These are phyloP conservation scores for Eulithis prunata DNA, from an alignment of 2,888 invertebrate species.

Conservation along the genomic window DNA sequence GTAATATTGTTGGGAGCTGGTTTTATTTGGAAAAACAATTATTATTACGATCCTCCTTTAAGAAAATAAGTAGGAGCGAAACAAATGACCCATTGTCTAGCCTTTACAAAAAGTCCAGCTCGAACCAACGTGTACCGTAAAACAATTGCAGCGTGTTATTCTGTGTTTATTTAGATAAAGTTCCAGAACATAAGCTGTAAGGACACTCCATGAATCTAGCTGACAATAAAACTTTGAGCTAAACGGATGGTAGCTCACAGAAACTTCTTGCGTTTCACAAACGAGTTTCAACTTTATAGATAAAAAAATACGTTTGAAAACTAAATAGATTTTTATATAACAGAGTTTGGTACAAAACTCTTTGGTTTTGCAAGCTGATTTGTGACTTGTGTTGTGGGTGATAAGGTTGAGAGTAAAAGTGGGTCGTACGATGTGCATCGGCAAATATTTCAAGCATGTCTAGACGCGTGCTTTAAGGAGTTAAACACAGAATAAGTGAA, in stretches of 20 bases:
- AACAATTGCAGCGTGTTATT: slow-evolving; percentile 12
- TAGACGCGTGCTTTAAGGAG: slow-evolving; percentile 42
- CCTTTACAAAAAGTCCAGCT: not conserved
- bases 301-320: slow-evolving; percentile 13
- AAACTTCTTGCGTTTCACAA: slow-evolving; percentile 28
- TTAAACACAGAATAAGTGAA: slow-evolving; percentile 41
- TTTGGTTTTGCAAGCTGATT: not conserved
- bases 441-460: slow-evolving; percentile 36
- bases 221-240: slow-evolving; percentile 35
- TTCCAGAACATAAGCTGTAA: slow-evolving; percentile 28
- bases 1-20: not conserved
- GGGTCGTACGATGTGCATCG: slow-evolving; percentile 22
- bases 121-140: not conserved
- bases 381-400: not conserved
- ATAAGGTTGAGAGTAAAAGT: slow-evolving; percentile 20
- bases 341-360: not conserved
- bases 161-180: slow-evolving; percentile 27
- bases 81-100: too few species aligned
- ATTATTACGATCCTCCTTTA: too few species aligned
- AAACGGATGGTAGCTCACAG: slow-evolving; percentile 31
- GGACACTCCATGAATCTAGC: slow-evolving; percentile 39
- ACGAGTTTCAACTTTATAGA: slow-evolving; percentile 14
- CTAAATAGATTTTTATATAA: not conserved
- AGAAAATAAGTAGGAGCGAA: too few species aligned
- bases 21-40: not conserved